These are phyloP conservation scores for Pseudochirops corinnae DNA, from an alignment of 2,797 vertebrate species.

Conservation along the genomic window DNA sequence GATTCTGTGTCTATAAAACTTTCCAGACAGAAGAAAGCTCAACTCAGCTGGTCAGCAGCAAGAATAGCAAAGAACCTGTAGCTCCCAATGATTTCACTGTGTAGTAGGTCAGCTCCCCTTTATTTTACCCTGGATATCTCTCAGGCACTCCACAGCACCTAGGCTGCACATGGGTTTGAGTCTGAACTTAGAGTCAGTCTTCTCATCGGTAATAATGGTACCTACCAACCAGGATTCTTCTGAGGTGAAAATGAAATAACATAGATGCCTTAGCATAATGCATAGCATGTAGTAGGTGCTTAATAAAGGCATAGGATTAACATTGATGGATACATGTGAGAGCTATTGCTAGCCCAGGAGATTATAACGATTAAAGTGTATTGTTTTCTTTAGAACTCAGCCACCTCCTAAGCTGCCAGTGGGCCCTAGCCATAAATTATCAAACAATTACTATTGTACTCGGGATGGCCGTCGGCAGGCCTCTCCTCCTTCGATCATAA, in stretches of 20 bases:
- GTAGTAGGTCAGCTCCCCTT: background rate
- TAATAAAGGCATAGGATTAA: background rate
- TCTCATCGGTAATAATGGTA: background rate
- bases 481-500: constrained; percentile 87
- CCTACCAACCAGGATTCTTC: background rate
- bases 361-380: background rate
- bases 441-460: constrained; percentile 91
- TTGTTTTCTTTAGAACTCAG: constrained; percentile 87
- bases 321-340: background rate
- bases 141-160: background rate
- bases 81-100: background rate
- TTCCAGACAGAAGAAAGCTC: background rate
- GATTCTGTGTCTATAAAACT: background rate
- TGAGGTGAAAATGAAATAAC: background rate
- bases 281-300: background rate
- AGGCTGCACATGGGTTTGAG: background rate
- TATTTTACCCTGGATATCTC: background rate
- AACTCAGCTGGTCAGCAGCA: background rate
- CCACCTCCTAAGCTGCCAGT: constrained; percentile 91
- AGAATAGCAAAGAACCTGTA: background rate
- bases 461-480: constrained; percentile 94
- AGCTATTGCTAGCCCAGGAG: background rate
- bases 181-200: background rate
- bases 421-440: constrained; percentile 93
- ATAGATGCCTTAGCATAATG: background rate